Evolutionary conservation across 2,888 invertebrate species (phyloP).

Genomic region (Miltochrista miniata): DNA sequence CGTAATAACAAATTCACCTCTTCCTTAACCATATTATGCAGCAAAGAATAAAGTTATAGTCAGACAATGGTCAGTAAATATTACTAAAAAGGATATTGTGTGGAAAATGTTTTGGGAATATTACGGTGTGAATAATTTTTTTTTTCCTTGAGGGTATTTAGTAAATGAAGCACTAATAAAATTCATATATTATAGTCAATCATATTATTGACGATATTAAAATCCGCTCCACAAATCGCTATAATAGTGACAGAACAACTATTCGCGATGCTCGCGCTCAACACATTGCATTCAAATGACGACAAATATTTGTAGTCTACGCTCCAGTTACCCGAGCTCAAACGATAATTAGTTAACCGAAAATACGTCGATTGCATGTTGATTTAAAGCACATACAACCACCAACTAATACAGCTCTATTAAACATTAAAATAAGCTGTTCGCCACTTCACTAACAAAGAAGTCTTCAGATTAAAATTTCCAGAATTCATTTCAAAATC

Average conservation of each 20-base stretch:
- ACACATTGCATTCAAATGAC: constrained; percentile 35
- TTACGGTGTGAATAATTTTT: too few relatives aligned
- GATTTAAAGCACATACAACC: constrained; percentile 1
- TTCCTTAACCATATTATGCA: too few relatives aligned
- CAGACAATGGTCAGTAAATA: too few relatives aligned
- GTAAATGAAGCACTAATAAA: too few relatives aligned
- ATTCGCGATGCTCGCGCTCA: constrained; percentile 27
- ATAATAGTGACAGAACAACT: constrained; percentile 17
- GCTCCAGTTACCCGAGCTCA: constrained; percentile 25
- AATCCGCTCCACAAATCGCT: too few relatives aligned
- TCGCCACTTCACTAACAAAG: background rate
- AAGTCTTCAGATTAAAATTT: constrained; percentile 16
- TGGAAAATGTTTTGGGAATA: too few relatives aligned
- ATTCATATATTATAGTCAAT: too few relatives aligned
- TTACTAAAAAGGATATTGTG: too few relatives aligned
- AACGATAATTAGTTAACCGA: constrained; percentile 35
- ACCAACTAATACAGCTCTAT: background rate
- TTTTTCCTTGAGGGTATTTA: too few relatives aligned
- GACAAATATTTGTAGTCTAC: constrained; percentile 32
- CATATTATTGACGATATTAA: too few relatives aligned
- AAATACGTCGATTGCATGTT: constrained; percentile 21
- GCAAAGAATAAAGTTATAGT: too few relatives aligned
- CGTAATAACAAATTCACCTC: too few relatives aligned
- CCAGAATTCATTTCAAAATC: constrained; percentile 39
- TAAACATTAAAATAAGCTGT: background rate